These are phyloP conservation scores for Cardiocondyla obscurior DNA, from an alignment of 1,140 invertebrate species.

Conservation along the genomic window DNA sequence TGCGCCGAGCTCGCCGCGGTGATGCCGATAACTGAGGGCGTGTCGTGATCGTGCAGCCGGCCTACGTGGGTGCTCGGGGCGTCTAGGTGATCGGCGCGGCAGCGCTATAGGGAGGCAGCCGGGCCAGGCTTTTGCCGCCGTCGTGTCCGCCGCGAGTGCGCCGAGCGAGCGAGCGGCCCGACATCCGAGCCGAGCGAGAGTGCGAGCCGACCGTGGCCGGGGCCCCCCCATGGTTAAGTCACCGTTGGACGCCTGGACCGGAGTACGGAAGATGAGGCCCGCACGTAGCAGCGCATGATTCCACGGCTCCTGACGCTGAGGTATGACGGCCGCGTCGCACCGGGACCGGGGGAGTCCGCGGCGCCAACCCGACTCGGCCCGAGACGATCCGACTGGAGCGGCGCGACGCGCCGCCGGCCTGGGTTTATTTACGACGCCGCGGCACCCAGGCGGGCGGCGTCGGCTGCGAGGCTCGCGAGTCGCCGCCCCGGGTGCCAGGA, in stretches of 20 bases:
- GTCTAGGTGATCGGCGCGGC: slow-evolving; percentile 59
- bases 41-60: slow-evolving; percentile 60
- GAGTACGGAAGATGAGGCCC: slow-evolving; percentile 74
- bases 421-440: slow-evolving; percentile 22
- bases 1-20: slow-evolving; percentile 66
- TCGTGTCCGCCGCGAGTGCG: slow-evolving; percentile 58
- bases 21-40: slow-evolving; percentile 62
- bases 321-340: slow-evolving; percentile 62
- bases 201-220: slow-evolving; percentile 70
- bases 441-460: slow-evolving; percentile 40
- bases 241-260: slow-evolving; percentile 76
- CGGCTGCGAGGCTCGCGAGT: not conserved
- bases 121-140: slow-evolving; percentile 51
- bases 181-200: slow-evolving; percentile 1
- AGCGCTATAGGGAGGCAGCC: slow-evolving; percentile 53
- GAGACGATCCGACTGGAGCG: not conserved
- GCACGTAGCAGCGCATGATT: slow-evolving; percentile 70
- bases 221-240: slow-evolving; percentile 71
- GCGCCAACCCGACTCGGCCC: not conserved
- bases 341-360: not conserved
- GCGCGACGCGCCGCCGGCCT: not conserved
- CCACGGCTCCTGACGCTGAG: slow-evolving; percentile 72
- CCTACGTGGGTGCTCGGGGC: slow-evolving; percentile 59
- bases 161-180: slow-evolving; percentile 24
- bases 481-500: slow-evolving; percentile 29